phyloP scores from a whole-genome alignment of 2,888 invertebrate species.

The Oscheius sp. region DNA sequence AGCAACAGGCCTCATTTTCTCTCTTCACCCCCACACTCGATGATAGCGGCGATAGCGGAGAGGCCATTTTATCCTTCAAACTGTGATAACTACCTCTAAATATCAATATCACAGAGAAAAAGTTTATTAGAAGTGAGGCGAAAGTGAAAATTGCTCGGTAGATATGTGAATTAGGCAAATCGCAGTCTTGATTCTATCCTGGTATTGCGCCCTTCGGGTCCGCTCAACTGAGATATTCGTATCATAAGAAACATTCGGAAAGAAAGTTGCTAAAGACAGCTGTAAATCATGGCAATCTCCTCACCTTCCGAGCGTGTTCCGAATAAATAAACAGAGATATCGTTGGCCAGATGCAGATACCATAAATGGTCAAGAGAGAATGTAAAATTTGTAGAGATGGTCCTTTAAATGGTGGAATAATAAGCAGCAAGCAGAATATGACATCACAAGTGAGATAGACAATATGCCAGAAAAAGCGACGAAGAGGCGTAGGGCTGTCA shows the following conservation, averaged over 20 bases:
- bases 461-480: constrained; percentile 16
- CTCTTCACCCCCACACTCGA: constrained; percentile 16
- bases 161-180: not conserved
- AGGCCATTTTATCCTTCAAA: constrained; percentile 6
- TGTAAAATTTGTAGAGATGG: constrained; percentile 15
- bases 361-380: constrained; percentile 35
- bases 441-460: constrained; percentile 33
- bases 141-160: not conserved
- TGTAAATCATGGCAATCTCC: not conserved
- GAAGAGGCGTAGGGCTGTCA: constrained; percentile 16
- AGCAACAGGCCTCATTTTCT: constrained; percentile 32
- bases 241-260: constrained; percentile 31
- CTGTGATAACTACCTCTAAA: not conserved
- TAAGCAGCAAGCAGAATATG: constrained; percentile 23
- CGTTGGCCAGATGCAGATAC: constrained; percentile 35
- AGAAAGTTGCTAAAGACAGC: constrained; percentile 19
- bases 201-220: constrained; percentile 13
- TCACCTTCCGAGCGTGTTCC: constrained; percentile 19
- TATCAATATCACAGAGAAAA: no score
- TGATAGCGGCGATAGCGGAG: constrained; percentile 33
- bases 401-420: constrained; percentile 24
- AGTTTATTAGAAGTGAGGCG: not conserved
- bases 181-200: constrained; percentile 6
- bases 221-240: constrained; percentile 22
- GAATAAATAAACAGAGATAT: constrained; percentile 35